These are phyloP conservation scores for Macrophya alboannulata DNA, from an alignment of 2,888 invertebrate genomes.

Conservation along the genomic window DNA sequence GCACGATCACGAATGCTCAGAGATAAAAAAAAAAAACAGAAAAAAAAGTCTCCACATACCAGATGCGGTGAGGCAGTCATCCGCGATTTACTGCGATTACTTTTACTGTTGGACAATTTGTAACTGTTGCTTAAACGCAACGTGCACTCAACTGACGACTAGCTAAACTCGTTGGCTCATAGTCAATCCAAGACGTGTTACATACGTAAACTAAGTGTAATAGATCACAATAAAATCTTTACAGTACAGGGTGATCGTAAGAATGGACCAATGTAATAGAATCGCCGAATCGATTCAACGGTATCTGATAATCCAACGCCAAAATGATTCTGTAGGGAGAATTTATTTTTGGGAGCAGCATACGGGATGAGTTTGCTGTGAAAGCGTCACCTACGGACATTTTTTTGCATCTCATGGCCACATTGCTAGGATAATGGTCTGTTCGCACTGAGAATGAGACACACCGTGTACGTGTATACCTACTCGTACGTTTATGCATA, in stretches of 20 bases:
- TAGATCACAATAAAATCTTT: neutral
- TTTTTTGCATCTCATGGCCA: neutral
- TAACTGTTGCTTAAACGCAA: conserved; percentile 68
- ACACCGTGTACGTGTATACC: conserved; percentile 14
- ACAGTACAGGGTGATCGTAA: neutral
- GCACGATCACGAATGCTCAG: neutral
- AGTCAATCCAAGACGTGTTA: neutral
- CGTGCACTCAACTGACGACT: neutral
- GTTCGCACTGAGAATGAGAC: neutral
- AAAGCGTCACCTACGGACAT: neutral
- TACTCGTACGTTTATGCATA: neutral
- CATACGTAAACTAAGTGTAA: conserved; percentile 6
- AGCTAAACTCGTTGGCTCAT: neutral
- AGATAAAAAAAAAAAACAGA: too few species aligned
- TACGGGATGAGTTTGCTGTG: neutral
- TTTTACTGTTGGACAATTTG: conserved; percentile 75
- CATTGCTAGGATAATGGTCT: neutral
- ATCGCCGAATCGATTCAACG: too few species aligned
- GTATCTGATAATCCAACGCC: neutral
- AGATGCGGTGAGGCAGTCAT: conserved; percentile 74
- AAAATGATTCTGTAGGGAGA: neutral
- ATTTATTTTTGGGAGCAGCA: neutral
- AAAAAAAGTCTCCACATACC: conserved; percentile 71
- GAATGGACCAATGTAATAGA: neutral
- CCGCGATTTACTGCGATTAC: conserved; percentile 75